These are phyloP conservation scores for Phaethornis superciliosus DNA, from an alignment of 2,113 vertebrate species.

Conservation along the genomic window DNA sequence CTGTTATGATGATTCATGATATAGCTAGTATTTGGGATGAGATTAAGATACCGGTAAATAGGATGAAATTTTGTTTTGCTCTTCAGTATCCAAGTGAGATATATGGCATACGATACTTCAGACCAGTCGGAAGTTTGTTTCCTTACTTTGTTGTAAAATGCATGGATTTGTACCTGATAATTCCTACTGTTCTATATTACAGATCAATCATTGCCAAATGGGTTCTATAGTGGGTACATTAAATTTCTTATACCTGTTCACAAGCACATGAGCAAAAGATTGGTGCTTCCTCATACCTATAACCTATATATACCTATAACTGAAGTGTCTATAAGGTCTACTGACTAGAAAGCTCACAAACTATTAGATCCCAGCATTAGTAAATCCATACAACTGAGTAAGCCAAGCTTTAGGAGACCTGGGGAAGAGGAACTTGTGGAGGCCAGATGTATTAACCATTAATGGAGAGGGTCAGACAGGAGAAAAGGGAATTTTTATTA, in stretches of 20 bases:
- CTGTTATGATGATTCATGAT: background rate
- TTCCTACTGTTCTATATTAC: background rate
- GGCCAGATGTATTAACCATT: background rate
- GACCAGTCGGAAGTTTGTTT: background rate
- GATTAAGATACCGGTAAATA: background rate
- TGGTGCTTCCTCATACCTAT: background rate
- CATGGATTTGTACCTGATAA: background rate
- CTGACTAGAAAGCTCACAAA: background rate
- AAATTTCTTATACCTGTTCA: background rate
- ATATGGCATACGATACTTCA: background rate
- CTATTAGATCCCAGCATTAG: background rate
- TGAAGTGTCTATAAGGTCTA: background rate
- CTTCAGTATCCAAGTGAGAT: background rate
- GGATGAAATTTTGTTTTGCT: background rate
- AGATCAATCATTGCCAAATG: background rate
- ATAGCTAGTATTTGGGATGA: background rate
- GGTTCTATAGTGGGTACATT: background rate
- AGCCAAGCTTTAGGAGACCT: background rate
- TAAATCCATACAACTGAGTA: background rate
- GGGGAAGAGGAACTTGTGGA: background rate
- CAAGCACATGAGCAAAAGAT: background rate
- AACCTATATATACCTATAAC: too few relatives aligned
- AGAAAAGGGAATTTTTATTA: background rate
- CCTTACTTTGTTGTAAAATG: background rate
- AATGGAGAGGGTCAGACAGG: background rate